phyloP scores from a whole-genome alignment of 2,888 invertebrate species.

The Apantesis nais region DNA sequence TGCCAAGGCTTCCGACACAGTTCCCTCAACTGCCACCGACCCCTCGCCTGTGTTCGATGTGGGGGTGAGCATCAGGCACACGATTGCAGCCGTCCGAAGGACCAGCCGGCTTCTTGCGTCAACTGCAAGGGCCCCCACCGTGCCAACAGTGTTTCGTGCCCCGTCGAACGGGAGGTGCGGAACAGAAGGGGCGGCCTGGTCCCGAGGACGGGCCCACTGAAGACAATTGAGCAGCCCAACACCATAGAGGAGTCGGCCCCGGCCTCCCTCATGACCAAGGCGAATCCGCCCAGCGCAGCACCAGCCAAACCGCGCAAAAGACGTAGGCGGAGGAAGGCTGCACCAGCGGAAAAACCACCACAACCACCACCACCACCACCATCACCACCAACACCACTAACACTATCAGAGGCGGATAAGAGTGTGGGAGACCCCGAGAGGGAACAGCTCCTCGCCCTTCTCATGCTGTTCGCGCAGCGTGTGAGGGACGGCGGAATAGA shows the following conservation, averaged over 20 bases:
- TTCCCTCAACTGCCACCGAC: neutral
- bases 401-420: too few species aligned
- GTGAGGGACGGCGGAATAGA: neutral
- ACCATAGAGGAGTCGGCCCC: neutral
- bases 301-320: neutral
- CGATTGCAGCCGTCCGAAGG: neutral
- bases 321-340: neutral
- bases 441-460: neutral
- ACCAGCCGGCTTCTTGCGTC: neutral
- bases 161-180: neutral
- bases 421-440: neutral
- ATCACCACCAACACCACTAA: too few species aligned
- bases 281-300: neutral
- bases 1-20: slow-evolving; percentile 8
- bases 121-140: neutral
- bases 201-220: neutral
- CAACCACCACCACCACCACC: neutral
- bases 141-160: neutral
- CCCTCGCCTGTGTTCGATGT: neutral
- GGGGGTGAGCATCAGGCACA: neutral
- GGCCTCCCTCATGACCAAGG: neutral
- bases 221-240: neutral
- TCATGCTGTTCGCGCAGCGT: neutral
- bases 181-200: neutral
- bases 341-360: neutral